A percentile compares a stretch with the other conserved stretches of the same genome.
These are phyloP conservation scores for Aegypius monachus DNA, from an alignment of 2,113 vertebrate species.

Conservation along the genomic window DNA sequence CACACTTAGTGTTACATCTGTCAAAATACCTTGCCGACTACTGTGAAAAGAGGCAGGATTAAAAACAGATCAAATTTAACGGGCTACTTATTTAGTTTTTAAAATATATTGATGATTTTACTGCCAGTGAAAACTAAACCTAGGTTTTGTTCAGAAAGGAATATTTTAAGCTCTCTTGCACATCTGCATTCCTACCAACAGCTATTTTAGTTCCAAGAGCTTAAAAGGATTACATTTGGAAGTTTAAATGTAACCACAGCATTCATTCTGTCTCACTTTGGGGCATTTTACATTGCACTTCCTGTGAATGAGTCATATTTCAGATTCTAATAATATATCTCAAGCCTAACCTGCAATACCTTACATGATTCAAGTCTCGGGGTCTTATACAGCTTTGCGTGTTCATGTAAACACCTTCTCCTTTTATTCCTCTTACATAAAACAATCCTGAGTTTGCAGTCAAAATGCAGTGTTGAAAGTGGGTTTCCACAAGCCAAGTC, in stretches of 20 bases:
- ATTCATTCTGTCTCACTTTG: background rate
- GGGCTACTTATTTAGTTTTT: background rate
- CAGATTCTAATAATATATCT: background rate
- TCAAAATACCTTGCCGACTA: background rate
- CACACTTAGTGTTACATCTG: background rate
- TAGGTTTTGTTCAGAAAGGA: background rate
- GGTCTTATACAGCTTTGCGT: background rate
- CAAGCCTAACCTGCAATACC: background rate
- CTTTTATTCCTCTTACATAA: background rate
- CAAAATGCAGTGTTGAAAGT: background rate
- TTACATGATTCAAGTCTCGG: background rate
- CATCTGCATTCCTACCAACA: background rate
- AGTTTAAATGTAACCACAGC: background rate
- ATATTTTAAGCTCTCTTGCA: background rate
- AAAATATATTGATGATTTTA: background rate
- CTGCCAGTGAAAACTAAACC: background rate
- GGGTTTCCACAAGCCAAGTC: background rate
- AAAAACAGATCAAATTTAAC: background rate
- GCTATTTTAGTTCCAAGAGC: background rate
- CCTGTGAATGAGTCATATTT: background rate
- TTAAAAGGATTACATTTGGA: background rate
- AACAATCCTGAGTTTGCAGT: background rate
- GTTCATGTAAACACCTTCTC: background rate
- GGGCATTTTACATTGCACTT: background rate
- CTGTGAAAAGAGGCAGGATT: background rate